Evolutionary conservation across 2,113 vertebrate species (phyloP).

Genomic region (Muntiacus muntjak): DNA sequence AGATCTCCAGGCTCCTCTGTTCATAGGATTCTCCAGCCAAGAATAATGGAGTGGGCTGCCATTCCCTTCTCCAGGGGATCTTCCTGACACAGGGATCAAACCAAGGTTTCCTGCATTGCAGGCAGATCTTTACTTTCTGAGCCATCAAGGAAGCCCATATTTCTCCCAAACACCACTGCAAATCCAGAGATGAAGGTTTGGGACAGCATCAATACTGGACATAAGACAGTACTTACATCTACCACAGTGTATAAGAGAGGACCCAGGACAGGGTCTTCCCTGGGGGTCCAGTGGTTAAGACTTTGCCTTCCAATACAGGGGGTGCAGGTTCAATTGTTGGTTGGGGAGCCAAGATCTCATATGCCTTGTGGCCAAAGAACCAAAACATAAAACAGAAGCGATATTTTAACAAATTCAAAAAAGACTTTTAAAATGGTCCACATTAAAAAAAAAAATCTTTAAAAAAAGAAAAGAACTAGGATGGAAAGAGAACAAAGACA

Average conservation of each 20-base stretch:
- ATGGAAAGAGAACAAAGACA: neutral
- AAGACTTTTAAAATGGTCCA: neutral
- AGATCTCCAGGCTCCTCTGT: neutral
- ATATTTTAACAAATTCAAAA: neutral
- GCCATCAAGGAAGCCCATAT: neutral
- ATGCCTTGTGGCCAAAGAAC: neutral
- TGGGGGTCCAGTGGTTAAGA: neutral
- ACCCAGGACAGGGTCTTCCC: neutral
- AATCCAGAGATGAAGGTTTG: neutral
- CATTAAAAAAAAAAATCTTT: neutral
- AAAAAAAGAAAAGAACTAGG: neutral
- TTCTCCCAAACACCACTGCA: neutral
- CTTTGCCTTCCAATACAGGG: neutral
- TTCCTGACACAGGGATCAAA: neutral
- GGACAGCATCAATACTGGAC: neutral
- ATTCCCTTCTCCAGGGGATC: neutral
- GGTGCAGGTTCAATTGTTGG: neutral
- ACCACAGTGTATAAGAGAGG: neutral
- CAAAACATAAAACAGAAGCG: neutral
- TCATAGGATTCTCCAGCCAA: neutral
- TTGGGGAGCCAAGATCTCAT: neutral
- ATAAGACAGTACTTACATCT: neutral
- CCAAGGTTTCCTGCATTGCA: neutral
- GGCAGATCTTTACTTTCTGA: neutral
- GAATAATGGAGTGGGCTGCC: neutral